Evolutionary conservation across 2,888 invertebrate species (phyloP).

Genomic region (Linnaemya tessellans): DNA sequence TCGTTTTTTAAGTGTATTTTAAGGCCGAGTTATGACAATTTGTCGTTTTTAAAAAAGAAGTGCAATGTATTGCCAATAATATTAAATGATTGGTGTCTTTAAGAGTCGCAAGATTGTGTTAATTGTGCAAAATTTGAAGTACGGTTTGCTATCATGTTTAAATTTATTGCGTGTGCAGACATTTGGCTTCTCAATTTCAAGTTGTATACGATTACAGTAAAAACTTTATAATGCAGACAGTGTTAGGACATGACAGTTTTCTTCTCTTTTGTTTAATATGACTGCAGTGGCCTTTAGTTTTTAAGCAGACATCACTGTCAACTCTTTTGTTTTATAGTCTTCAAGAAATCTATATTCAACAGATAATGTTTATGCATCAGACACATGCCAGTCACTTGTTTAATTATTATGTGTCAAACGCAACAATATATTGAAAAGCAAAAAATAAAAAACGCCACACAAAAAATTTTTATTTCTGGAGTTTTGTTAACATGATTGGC

Average conservation of each 20-base stretch:
- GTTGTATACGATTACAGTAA: slow-evolving; percentile 17
- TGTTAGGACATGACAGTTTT: neutral
- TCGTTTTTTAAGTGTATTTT: neutral
- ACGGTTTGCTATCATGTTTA: slow-evolving; percentile 16
- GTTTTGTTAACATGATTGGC: slow-evolving; percentile 44
- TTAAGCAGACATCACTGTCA: slow-evolving; percentile 17
- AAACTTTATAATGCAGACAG: slow-evolving; percentile 6
- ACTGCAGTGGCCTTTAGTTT: neutral
- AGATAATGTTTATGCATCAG: slow-evolving; percentile 34
- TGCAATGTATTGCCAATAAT: slow-evolving; percentile 23
- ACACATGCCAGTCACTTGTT: slow-evolving; percentile 61
- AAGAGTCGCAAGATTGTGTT: neutral
- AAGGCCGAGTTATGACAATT: neutral
- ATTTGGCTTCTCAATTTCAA: slow-evolving; percentile 11
- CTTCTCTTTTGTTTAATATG: neutral
- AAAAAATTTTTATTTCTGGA: slow-evolving; percentile 12
- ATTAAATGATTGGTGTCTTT: slow-evolving; percentile 1
- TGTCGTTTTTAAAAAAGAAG: neutral
- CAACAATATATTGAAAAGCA: neutral
- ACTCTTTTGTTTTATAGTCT: neutral
- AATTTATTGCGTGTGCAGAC: slow-evolving; percentile 25
- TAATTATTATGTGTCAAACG: slow-evolving; percentile 65
- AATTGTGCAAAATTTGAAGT: slow-evolving; percentile 19
- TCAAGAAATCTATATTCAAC: slow-evolving; percentile 17
- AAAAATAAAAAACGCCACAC: neutral